A percentile compares a stretch with the other conserved stretches of the same genome.
phyloP scores from a whole-genome alignment of 1,140 invertebrate species.

The Leptinotarsa undecemlineata region DNA sequence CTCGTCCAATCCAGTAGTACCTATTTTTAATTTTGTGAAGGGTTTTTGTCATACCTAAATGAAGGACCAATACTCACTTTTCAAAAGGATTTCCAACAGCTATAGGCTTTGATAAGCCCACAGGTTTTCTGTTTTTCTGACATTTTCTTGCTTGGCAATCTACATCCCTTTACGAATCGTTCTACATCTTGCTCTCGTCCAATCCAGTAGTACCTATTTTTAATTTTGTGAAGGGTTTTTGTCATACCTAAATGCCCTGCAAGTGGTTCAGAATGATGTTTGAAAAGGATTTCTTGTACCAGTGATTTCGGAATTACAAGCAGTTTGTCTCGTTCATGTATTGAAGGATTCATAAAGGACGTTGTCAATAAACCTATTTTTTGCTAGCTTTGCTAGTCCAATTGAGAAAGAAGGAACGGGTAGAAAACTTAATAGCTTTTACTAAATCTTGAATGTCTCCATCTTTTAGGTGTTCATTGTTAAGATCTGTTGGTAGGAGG shows the following conservation, averaged over 20 bases:
- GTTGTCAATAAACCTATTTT: not conserved
- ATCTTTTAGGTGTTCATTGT: not conserved
- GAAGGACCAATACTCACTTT: too few species aligned
- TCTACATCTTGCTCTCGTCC: conserved; percentile 35
- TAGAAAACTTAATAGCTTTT: too few species aligned
- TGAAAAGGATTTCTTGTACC: conserved; percentile 27
- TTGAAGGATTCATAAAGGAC: conserved; percentile 8
- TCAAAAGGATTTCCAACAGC: conserved; percentile 19
- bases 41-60: too few species aligned
- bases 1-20: too few species aligned
- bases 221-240: conserved; percentile 38
- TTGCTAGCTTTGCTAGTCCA: too few species aligned
- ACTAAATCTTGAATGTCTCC: not conserved
- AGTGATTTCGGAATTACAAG: conserved; percentile 31
- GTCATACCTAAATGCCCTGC: conserved; percentile 30
- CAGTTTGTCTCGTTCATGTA: conserved; percentile 22
- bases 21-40: too few species aligned
- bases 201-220: conserved; percentile 37
- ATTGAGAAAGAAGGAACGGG: too few species aligned
- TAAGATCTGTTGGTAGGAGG: not conserved
- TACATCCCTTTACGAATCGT: conserved; percentile 40
- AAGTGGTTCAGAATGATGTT: conserved; percentile 29
- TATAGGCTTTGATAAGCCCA: conserved; percentile 37
- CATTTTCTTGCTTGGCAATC: conserved; percentile 37
- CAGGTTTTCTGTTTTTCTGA: conserved; percentile 28